phyloP scores from a whole-genome alignment of 2,113 vertebrate genomes.

The Hyperoodon ampullatus region DNA sequence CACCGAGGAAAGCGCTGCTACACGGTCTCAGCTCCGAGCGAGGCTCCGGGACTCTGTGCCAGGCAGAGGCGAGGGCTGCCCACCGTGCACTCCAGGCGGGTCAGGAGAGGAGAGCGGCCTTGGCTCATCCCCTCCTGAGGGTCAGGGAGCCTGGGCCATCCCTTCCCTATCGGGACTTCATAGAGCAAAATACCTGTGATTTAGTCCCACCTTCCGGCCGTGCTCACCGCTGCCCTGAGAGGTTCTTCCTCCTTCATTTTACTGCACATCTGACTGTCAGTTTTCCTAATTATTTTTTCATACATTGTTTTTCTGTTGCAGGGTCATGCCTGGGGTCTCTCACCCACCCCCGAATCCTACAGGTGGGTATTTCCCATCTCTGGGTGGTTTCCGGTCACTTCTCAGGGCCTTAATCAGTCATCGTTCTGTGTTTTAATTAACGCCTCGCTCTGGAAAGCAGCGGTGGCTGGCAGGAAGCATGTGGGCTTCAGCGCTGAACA shows the following conservation, averaged over 20 bases:
- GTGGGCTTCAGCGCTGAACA: rapidly evolving
- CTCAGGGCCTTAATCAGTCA: not conserved
- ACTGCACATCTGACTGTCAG: no score
- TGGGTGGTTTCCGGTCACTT: not conserved
- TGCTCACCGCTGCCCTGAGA: rapidly evolving
- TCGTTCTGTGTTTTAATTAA: not conserved
- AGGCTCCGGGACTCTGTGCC: not conserved
- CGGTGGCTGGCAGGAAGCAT: rapidly evolving
- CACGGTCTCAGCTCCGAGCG: rapidly evolving
- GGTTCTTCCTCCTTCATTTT: not conserved
- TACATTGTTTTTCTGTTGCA: not conserved
- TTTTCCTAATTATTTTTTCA: not conserved
- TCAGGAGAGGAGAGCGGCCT: not conserved
- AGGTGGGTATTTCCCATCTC: rapidly evolving
- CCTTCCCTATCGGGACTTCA: no score
- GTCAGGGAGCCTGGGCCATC: not conserved
- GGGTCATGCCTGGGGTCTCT: not conserved
- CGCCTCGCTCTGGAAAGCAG: no score
- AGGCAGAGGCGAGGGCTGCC: no score
- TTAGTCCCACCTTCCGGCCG: not conserved
- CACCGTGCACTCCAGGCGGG: no score
- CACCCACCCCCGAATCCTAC: rapidly evolving
- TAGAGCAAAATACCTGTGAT: no score
- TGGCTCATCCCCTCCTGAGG: not conserved
- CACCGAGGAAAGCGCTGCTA: no score